A percentile compares a stretch with the other conserved stretches of the same genome.
Conservation (phyloP, 2,797 vertebrate genomes). For the Molossus molossus region DNA sequence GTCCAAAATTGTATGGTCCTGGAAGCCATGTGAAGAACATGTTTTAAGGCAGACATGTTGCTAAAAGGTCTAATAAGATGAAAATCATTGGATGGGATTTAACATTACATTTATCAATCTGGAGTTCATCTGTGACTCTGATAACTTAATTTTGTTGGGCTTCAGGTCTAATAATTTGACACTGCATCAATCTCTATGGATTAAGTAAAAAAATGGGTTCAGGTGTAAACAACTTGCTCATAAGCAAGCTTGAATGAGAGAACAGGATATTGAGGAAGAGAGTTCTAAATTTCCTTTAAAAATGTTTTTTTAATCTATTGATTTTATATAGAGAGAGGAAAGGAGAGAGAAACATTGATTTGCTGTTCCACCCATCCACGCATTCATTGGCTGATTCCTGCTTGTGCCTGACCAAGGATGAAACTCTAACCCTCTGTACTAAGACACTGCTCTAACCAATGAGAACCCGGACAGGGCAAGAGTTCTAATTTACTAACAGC, state of each 20-base stretch:
- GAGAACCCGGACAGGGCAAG: background rate
- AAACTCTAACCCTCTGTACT: background rate
- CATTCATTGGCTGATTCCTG: background rate
- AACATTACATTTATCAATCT: background rate
- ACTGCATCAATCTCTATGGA: background rate
- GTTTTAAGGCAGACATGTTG: background rate
- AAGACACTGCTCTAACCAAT: background rate
- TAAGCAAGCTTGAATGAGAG: background rate
- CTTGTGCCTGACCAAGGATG: background rate
- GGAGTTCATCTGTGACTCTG: background rate
- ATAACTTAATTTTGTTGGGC: background rate
- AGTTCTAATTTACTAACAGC: background rate
- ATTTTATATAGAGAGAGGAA: background rate
- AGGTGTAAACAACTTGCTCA: constrained; percentile 7
- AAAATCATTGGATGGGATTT: background rate
- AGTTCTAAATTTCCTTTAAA: background rate
- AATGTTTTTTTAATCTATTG: background rate
- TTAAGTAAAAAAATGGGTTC: background rate
- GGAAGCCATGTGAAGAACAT: background rate
- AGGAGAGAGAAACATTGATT: background rate
- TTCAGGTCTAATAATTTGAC: background rate
- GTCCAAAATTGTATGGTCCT: background rate
- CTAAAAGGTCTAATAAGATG: background rate
- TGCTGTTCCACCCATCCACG: background rate
- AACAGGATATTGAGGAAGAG: background rate